phyloP scores from a whole-genome alignment of 2,113 vertebrate species.

The Paraplagusia blochii region DNA sequence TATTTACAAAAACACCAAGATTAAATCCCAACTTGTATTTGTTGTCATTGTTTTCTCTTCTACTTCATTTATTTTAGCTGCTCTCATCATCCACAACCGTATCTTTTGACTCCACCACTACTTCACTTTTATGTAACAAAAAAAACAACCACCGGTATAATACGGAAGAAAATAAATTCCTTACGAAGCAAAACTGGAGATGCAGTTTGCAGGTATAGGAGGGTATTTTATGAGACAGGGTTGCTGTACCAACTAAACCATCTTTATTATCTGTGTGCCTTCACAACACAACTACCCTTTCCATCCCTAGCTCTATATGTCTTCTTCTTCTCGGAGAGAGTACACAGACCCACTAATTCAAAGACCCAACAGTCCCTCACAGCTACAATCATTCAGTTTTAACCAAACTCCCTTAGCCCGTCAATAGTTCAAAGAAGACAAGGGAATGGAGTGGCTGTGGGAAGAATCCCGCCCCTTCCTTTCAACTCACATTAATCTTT shows the following conservation, averaged over 20 bases:
- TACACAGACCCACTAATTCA: slow-evolving; percentile 54
- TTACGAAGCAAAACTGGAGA: neutral
- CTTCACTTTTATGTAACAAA: no score
- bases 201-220: neutral
- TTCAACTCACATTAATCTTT: slow-evolving; percentile 62
- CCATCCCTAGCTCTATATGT: neutral
- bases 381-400: slow-evolving; percentile 54
- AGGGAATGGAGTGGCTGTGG: slow-evolving; percentile 21
- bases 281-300: slow-evolving; percentile 2
- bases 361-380: slow-evolving; percentile 54
- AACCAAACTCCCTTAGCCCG: slow-evolving; percentile 52
- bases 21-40: no score
- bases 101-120: no score
- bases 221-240: neutral
- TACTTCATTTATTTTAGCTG: no score
- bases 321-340: neutral
- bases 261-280: neutral
- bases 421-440: slow-evolving; percentile 69
- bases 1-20: no score
- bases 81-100: no score
- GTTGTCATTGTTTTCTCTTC: no score
- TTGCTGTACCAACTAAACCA: neutral
- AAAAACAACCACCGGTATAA: no score
- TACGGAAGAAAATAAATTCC: no score
- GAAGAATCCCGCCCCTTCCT: slow-evolving; percentile 5